phyloP scores from a whole-genome alignment of 2,797 vertebrate species.

The Aotus griseimembra region DNA sequence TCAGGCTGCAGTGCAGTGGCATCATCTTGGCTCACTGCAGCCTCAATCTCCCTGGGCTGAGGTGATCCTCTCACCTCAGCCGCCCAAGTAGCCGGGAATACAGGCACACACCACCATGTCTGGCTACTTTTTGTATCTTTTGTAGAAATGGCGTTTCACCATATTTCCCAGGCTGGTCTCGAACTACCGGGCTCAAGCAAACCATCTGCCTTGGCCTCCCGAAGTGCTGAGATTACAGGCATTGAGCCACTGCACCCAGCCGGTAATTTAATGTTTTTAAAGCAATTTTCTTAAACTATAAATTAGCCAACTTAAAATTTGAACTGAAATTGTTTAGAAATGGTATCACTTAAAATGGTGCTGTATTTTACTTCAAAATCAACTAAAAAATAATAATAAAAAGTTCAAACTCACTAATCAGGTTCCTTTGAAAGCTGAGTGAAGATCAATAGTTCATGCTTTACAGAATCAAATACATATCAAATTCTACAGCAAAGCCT shows the following conservation, averaged over 20 bases:
- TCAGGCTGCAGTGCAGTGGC: no score
- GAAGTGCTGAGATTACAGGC: not conserved
- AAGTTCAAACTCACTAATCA: not conserved
- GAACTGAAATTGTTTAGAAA: not conserved
- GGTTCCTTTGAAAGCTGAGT: slow-evolving; percentile 3
- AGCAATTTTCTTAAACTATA: not conserved
- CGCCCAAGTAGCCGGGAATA: not conserved
- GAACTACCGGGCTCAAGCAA: not conserved
- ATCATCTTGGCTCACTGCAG: not conserved
- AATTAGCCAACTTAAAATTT: not conserved
- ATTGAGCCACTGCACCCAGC: not conserved
- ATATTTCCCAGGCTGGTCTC: not conserved
- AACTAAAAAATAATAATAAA: not conserved
- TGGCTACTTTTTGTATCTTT: not conserved
- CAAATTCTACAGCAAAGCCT: not conserved
- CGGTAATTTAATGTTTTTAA: not conserved
- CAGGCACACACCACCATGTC: not conserved
- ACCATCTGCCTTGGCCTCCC: not conserved
- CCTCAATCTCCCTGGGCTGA: not conserved
- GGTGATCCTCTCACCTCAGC: not conserved
- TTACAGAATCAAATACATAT: not conserved
- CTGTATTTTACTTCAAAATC: not conserved
- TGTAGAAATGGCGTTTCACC: not conserved
- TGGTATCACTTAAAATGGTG: not conserved
- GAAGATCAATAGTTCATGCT: not conserved